phyloP scores from a whole-genome alignment of 2,797 vertebrate species.

The Trachurus trachurus region DNA sequence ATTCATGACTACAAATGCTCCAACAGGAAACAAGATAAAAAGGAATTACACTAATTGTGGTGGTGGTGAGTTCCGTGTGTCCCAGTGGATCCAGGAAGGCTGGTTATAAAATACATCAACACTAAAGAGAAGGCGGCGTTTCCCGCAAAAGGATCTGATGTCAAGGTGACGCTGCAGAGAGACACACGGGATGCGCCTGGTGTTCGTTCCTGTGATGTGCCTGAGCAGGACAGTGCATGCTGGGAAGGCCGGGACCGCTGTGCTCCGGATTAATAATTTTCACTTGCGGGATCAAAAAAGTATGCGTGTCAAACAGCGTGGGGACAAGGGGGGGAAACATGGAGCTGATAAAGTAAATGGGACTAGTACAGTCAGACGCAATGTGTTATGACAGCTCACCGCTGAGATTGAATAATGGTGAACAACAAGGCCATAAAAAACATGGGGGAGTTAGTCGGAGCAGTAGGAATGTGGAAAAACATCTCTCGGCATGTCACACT shows the following conservation, averaged over 20 bases:
- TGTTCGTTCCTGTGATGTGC: constrained; percentile 26
- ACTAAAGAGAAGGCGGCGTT: constrained; percentile 5
- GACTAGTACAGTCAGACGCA: constrained; percentile 39
- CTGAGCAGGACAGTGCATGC: constrained; percentile 29
- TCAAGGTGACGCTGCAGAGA: constrained; percentile 40
- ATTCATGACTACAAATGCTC: constrained; percentile 21
- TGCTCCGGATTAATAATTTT: constrained; percentile 40
- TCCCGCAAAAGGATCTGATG: constrained; percentile 20
- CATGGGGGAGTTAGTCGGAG: constrained; percentile 23
- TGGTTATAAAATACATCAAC: constrained; percentile 5
- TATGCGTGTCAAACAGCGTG: constrained; percentile 49
- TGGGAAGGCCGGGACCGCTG: background rate
- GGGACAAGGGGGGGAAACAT: constrained; percentile 27
- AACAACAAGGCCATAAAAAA: constrained; percentile 43
- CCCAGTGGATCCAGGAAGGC: constrained; percentile 41
- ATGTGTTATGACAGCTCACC: constrained; percentile 50
- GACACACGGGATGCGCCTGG: constrained; percentile 18
- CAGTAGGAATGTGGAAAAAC: constrained; percentile 58
- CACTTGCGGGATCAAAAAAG: constrained; percentile 46
- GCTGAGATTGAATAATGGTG: constrained; percentile 47
- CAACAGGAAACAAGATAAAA: constrained; percentile 72
- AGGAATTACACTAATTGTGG: constrained; percentile 61
- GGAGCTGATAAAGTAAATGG: constrained; percentile 47
- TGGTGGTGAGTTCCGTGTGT: constrained; percentile 27
- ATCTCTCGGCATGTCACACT: constrained; percentile 31